Percentiles rank a stretch among this genome's conserved stretches.
These are phyloP conservation scores for Hydrolagus affinis DNA, from an alignment of 2,113 vertebrate species.

Conservation along the genomic window DNA sequence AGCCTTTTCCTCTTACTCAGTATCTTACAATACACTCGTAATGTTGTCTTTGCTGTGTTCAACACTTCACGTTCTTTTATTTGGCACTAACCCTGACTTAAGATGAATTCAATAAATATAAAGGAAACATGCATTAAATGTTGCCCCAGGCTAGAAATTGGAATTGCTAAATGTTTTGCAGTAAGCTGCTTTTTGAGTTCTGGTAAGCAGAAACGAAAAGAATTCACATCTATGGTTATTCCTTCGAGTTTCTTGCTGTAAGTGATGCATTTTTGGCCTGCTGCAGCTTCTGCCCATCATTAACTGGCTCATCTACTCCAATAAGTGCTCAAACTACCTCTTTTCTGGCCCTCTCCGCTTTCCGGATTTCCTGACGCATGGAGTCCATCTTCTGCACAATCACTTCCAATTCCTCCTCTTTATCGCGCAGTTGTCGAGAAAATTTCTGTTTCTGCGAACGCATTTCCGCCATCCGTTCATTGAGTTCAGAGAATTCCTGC, in stretches of 20 bases:
- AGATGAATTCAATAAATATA: background rate
- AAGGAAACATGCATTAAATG: background rate
- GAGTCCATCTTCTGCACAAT: conserved; percentile 76
- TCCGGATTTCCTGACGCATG: conserved; percentile 78
- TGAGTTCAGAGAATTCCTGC: conserved; percentile 84
- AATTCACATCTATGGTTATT: background rate
- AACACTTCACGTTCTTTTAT: background rate
- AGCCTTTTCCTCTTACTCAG: background rate
- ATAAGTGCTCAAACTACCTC: conserved; percentile 58
- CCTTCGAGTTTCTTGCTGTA: too few species aligned
- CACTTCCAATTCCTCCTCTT: conserved; percentile 82
- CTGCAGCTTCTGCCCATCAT: background rate
- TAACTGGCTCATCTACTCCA: background rate
- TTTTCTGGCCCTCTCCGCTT: conserved; percentile 76
- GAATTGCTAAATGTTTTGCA: background rate
- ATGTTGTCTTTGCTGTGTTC: background rate
- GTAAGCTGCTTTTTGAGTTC: background rate
- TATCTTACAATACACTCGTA: background rate
- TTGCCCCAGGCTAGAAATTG: background rate
- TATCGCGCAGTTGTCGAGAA: conserved; percentile 80
- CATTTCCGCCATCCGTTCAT: conserved; percentile 77
- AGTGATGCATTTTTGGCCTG: too few species aligned
- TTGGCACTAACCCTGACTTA: background rate
- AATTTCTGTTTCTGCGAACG: conserved; percentile 82
- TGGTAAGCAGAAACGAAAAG: background rate